phyloP scores from a whole-genome alignment of 2,888 invertebrate species.

The Acutogordius australiensis region DNA sequence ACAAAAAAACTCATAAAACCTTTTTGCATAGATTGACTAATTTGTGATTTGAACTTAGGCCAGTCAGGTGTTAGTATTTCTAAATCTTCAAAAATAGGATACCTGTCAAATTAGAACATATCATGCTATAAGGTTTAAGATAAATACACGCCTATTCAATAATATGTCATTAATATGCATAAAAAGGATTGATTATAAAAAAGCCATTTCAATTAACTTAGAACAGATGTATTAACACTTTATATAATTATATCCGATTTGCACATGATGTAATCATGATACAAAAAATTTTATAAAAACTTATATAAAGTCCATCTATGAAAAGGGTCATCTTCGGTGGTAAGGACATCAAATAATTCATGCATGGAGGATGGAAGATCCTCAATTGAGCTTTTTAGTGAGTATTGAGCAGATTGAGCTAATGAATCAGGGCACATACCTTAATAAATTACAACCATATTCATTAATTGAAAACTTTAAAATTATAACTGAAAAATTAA shows the following conservation, averaged over 20 bases:
- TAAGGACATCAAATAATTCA: constrained; percentile 49
- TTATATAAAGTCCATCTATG: constrained; percentile 50
- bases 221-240: no score
- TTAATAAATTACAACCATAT: constrained; percentile 23
- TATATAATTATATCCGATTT: no score
- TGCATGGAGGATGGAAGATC: constrained; percentile 50
- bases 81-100: not conserved
- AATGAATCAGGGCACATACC: constrained; percentile 64
- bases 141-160: no score
- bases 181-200: no score
- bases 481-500: constrained; percentile 12
- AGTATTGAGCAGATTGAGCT: constrained; percentile 40
- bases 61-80: constrained; percentile 3
- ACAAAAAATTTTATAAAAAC: constrained; percentile 35
- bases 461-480: not conserved
- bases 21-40: no score
- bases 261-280: no score
- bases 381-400: constrained; percentile 52
- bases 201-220: no score
- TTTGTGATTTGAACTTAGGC: not conserved
- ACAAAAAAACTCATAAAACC: no score
- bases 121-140: no score
- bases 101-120: constrained; percentile 21
- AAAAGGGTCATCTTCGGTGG: constrained; percentile 43
- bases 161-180: no score